Percentiles rank a stretch among this genome's conserved stretches.
Evolutionary conservation across 2,113 vertebrate species (phyloP).

Genomic region (Chaenogobius annularis): DNA sequence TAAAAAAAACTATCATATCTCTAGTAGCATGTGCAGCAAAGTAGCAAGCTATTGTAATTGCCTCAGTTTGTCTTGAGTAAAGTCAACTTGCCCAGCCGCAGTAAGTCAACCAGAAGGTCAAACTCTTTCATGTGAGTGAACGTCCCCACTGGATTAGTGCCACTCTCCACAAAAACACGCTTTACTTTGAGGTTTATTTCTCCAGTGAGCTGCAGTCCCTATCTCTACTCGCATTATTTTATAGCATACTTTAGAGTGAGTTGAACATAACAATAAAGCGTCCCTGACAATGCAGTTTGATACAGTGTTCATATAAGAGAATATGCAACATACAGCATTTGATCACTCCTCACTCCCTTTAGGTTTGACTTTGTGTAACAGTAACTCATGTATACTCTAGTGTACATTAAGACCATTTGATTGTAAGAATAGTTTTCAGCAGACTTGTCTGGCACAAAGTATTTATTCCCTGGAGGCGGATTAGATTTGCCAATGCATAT

Average conservation of each 20-base stretch:
- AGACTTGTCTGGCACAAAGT: neutral
- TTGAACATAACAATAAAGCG: neutral
- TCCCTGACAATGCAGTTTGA: neutral
- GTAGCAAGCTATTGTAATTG: neutral
- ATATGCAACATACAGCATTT: neutral
- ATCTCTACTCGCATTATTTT: slow-evolving; percentile 12
- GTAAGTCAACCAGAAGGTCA: slow-evolving; percentile 44
- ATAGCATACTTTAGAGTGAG: neutral
- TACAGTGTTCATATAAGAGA: neutral
- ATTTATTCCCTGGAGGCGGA: no score
- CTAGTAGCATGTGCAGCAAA: no score
- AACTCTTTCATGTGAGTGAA: slow-evolving; percentile 49
- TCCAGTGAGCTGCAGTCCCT: slow-evolving; percentile 41
- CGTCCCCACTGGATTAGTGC: slow-evolving; percentile 48
- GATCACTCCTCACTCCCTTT: no score
- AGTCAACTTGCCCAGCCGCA: slow-evolving; percentile 22
- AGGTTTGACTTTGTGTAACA: no score
- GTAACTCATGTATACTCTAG: no score
- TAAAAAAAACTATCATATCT: no score
- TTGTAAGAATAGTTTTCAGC: neutral
- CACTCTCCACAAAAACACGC: slow-evolving; percentile 48
- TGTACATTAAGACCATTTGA: no score
- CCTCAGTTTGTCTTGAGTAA: slow-evolving; percentile 8
- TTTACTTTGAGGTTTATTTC: slow-evolving; percentile 59
- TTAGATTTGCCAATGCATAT: no score